Evolutionary conservation across 2,113 vertebrate species (phyloP).

Genomic region (Psilopogon haemacephalus): DNA sequence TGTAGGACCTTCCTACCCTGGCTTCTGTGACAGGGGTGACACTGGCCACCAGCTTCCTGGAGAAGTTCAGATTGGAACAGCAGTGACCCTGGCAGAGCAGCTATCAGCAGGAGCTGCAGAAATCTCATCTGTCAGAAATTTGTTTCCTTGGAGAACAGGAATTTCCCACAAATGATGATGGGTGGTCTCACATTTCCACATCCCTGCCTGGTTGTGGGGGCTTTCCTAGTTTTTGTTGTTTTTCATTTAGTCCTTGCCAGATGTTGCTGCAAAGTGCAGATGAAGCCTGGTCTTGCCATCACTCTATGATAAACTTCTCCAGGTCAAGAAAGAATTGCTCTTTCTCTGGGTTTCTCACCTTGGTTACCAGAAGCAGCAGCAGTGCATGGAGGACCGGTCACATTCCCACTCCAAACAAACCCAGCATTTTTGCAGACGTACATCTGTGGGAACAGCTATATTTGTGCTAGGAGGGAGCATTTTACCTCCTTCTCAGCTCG

Average conservation of each 20-base stretch:
- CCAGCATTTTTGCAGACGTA: not conserved
- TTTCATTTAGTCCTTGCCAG: not conserved
- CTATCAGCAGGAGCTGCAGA: fast-evolving
- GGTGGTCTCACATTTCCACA: not conserved
- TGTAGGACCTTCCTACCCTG: too few species aligned
- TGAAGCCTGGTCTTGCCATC: not conserved
- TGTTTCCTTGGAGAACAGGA: not conserved
- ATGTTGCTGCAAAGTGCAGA: not conserved
- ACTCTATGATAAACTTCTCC: not conserved
- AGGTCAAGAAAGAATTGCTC: not conserved
- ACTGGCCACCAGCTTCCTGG: too few species aligned
- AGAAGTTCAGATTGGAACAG: too few species aligned
- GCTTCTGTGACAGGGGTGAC: too few species aligned
- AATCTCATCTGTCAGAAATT: not conserved
- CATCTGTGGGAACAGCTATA: not conserved
- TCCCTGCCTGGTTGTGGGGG: not conserved
- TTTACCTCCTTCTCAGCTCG: not conserved
- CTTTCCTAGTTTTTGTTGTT: not conserved
- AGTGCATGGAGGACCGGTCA: not conserved
- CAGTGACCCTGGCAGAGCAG: not conserved
- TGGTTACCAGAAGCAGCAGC: not conserved
- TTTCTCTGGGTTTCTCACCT: not conserved
- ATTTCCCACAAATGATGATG: not conserved
- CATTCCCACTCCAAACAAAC: not conserved
- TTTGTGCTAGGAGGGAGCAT: not conserved